Evolutionary conservation across 2,888 invertebrate species (phyloP).

Genomic region (Aleiodes testaceus): DNA sequence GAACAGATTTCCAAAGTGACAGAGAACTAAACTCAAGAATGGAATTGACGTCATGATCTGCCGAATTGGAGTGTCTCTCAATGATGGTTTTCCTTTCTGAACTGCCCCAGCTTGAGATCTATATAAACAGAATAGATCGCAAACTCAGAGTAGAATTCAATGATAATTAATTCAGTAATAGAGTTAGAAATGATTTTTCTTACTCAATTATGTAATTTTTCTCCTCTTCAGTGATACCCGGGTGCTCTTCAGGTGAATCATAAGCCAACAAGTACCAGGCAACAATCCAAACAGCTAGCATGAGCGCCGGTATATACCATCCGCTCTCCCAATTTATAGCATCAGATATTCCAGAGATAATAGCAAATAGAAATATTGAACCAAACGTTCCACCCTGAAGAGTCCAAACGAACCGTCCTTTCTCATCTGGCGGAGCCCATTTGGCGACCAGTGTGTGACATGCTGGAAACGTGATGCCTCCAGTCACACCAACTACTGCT

Average conservation of each 20-base stretch:
- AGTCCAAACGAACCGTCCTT: conserved; percentile 82
- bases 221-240: conserved; percentile 78
- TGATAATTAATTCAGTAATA: conserved; percentile 60
- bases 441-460: conserved; percentile 80
- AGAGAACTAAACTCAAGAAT: conserved; percentile 79
- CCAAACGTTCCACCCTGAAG: conserved; percentile 84
- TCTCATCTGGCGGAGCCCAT: conserved; percentile 85
- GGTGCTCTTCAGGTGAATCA: conserved; percentile 79
- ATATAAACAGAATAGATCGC: background rate
- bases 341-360: conserved; percentile 79
- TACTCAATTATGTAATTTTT: conserved; percentile 76
- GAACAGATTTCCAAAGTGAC: conserved; percentile 86
- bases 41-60: conserved; percentile 79
- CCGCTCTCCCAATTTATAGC: conserved; percentile 80
- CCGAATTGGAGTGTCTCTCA: conserved; percentile 78
- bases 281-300: conserved; percentile 76
- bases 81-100: conserved; percentile 51
- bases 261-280: conserved; percentile 79
- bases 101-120: conserved; percentile 73
- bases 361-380: conserved; percentile 81
- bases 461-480: conserved; percentile 79
- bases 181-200: conserved; percentile 48
- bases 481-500: conserved; percentile 63
- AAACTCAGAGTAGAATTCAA: conserved; percentile 36
- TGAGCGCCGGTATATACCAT: conserved; percentile 78